A percentile compares a stretch with the other conserved stretches of the same genome.
Conservation (phyloP, 2,888 invertebrate species). For the Andrena hattorfiana region DNA sequence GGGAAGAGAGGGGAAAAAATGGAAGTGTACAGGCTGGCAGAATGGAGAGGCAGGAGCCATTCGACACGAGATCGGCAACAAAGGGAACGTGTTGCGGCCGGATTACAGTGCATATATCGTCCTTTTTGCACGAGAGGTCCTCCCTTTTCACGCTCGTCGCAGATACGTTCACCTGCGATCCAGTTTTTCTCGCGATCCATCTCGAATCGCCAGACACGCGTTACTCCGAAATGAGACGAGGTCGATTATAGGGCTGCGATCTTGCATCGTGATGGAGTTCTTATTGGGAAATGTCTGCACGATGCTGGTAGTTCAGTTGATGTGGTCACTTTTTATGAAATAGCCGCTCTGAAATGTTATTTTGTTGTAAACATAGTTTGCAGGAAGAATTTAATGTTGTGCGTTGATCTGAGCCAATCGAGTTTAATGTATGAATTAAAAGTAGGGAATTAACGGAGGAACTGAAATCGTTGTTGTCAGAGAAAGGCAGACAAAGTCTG, state of each 20-base stretch:
- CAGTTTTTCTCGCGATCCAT: constrained; percentile 15
- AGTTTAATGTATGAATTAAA: no score
- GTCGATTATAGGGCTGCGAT: background rate
- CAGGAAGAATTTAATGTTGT: no score
- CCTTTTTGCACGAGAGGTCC: constrained; percentile 31
- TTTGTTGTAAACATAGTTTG: no score
- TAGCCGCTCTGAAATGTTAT: no score
- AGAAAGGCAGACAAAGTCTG: no score
- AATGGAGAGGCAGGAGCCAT: constrained; percentile 52
- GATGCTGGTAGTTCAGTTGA: no score
- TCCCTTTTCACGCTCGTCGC: constrained; percentile 36
- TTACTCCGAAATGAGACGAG: background rate
- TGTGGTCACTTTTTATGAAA: no score
- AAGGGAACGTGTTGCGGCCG: constrained; percentile 58
- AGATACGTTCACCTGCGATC: constrained; percentile 28
- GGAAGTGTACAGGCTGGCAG: constrained; percentile 40
- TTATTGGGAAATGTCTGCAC: no score
- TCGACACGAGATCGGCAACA: constrained; percentile 62
- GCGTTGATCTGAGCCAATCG: no score
- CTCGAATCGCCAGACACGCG: background rate
- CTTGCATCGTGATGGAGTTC: no score
- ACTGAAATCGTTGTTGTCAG: no score
- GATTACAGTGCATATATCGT: constrained; percentile 52
- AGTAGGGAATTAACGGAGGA: no score
- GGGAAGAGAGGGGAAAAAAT: constrained; percentile 7